Evolutionary conservation across 2,113 vertebrate species (phyloP).

Genomic region (Carettochelys insculpta): DNA sequence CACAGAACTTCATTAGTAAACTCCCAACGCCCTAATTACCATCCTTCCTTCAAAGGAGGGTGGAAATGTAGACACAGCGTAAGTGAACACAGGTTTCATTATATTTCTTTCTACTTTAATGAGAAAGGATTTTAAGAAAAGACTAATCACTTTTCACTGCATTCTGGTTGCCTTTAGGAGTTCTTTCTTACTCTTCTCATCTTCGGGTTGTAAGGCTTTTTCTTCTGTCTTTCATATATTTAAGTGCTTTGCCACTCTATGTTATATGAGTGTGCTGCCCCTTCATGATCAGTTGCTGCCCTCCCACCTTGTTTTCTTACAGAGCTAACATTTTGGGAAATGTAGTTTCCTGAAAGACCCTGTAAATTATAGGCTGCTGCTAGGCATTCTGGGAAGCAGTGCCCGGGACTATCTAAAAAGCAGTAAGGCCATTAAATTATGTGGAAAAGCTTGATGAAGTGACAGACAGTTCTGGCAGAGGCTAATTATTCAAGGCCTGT

Average conservation of each 20-base stretch:
- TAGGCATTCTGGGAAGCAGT: background rate
- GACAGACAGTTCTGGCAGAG: constrained; percentile 10
- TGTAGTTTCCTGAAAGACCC: background rate
- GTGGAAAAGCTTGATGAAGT: background rate
- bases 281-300: background rate
- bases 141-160: background rate
- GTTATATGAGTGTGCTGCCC: background rate
- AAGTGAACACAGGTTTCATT: background rate
- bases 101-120: background rate
- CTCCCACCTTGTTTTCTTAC: background rate
- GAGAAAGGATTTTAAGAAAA: background rate
- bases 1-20: too few relatives aligned
- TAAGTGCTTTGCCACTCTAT: background rate
- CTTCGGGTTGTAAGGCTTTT: background rate
- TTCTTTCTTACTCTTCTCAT: background rate
- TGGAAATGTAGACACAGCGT: too few relatives aligned
- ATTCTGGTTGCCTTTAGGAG: background rate
- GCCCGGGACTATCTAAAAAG: background rate
- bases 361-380: background rate
- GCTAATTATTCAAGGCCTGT: background rate
- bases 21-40: too few relatives aligned
- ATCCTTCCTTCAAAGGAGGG: too few relatives aligned
- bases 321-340: background rate
- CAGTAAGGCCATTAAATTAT: background rate
- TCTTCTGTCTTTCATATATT: background rate